Base-by-base conservation (phyloP, 2,797 vertebrate genomes). In the Coregonus sp. region DNA sequence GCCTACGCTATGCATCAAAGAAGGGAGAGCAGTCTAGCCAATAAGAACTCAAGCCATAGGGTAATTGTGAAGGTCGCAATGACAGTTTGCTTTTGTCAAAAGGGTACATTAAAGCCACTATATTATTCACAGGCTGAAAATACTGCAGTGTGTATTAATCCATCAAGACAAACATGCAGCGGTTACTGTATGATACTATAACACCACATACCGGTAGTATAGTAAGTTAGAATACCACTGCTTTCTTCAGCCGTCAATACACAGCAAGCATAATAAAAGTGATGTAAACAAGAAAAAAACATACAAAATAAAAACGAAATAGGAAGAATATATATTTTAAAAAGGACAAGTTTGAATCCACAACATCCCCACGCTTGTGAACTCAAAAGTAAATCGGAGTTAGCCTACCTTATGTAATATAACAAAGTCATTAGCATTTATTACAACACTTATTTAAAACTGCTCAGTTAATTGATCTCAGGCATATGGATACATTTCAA, bases 361-460 rank as follows among this genome's bases (percentile, higher is more conserved):
- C 37, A 7, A 40, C 37, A 37, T 37, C 37, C 37, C 37, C 37
- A 5, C 35, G 0, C 37, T 40, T 7, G 37, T 1, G 1, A 40
- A 7, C 37, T 40, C 37, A 40, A 40, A 40, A 6, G 25, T 25
- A 1, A 7, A 40, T 40, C 37, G 5, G 37, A 14, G 61, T 76
- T 59, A 74, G 50, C 75, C 83, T 40, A 33, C 25, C 75, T 9
- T 71, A 15, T 73, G 67, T 81, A 73, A 72, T 68, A 6, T 74
- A 33, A 25, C 70, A 75, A 70, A 75, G 73, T 77, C 73, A 37
- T 37, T 0, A 37, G 73, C 78, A 73, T 68, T 69, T 78, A 25
- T 73, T 78, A 68, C 75, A 83, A 92, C 92, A 92, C 90, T 90
- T 20, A 80, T 78, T 81, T 16, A 72, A 52, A 81, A 84, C 78